Evolutionary conservation across 2,113 vertebrate genomes (phyloP), one percentile per base, ranked within the genome.

Genomic region (Anhinga rufa): DNA sequence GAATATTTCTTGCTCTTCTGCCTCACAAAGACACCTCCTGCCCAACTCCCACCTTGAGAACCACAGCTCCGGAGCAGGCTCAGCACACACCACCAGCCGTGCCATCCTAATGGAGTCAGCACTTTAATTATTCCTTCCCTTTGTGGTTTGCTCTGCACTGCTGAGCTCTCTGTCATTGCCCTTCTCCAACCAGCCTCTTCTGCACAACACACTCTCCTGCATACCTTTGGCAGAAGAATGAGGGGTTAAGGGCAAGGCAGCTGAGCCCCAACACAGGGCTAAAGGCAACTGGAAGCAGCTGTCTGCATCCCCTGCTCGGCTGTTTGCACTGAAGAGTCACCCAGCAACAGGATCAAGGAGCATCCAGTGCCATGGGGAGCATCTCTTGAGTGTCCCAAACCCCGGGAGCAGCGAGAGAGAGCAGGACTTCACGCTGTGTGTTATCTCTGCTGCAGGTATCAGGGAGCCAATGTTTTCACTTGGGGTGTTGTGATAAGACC

Each of bases 251-350:
- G 70, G 51, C 54, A 79, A 68, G 51, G 72, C 88, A 91, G 76
- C 70, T 57, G 78, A 58, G 83, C 48, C 40, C 68, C 82, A 89
- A 82, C 81, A 77, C 74, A 55, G 54, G 36, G 82, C 48, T 6
- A 65, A 66, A 75, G 90, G 91, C 95, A 92, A 94, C 83, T 95
- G 94, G 70, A 93, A 60, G 80, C 94, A 92, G 89, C 80, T 90
- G 93, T 80, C 80, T 79, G 78, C 70, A 26, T 38, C 62, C 25
- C 68, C 49, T 44, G 75, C 72, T 84, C 93, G 90, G 68, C 82
- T 88, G 60, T 54, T 77, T 61, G 42, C 7, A 3, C 60, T 17
- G 32, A 14, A 70, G 31, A 83, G 34, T 29, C 55, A 58, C 46
- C 0, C 0, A 82, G 31, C 62, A 74, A 25, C 0, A 0, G 42